Evolutionary conservation across 1,140 invertebrate species (phyloP).

Genomic region (Dreissena rostriformis): DNA sequence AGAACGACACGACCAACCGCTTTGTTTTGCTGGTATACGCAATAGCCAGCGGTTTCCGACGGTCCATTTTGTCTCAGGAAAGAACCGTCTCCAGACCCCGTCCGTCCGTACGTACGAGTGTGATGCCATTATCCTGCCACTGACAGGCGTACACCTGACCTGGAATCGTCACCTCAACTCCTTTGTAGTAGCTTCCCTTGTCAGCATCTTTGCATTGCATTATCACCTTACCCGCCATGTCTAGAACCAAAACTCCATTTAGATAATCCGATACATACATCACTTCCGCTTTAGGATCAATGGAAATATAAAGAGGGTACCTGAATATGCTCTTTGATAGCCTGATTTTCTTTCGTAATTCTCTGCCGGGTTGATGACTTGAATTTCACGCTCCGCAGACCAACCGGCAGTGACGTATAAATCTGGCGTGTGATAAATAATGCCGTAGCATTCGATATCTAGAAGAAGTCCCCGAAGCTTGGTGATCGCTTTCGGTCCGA

Average conservation of each 20-base stretch:
- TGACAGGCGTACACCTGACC: slow-evolving; percentile 36
- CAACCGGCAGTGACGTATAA: slow-evolving; percentile 41
- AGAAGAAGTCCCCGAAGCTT: slow-evolving; percentile 19
- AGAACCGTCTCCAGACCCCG: slow-evolving; percentile 24
- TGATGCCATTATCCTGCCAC: slow-evolving; percentile 35
- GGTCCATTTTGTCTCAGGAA: slow-evolving; percentile 16
- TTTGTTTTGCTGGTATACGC: slow-evolving; percentile 41
- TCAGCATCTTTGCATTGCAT: slow-evolving; percentile 22
- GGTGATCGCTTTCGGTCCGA: slow-evolving; percentile 4
- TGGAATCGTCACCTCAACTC: background rate
- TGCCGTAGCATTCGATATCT: slow-evolving; percentile 42
- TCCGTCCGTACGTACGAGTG: slow-evolving; percentile 10
- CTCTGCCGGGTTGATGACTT: slow-evolving; percentile 23
- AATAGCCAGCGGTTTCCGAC: slow-evolving; percentile 27
- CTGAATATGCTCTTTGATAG: slow-evolving; percentile 29
- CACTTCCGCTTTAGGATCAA: slow-evolving; percentile 11
- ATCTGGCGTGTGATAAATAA: slow-evolving; percentile 10
- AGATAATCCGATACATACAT: slow-evolving; percentile 43
- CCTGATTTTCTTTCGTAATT: slow-evolving; percentile 25
- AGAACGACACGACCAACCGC: slow-evolving; percentile 36
- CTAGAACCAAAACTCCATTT: slow-evolving; percentile 33
- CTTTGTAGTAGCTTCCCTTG: slow-evolving; percentile 38
- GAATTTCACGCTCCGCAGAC: slow-evolving; percentile 44
- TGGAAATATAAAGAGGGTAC: slow-evolving; percentile 36
- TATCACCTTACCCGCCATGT: slow-evolving; percentile 33